These are phyloP conservation scores for Noctua pronuba DNA, from an alignment of 2,888 invertebrate genomes.

Conservation along the genomic window DNA sequence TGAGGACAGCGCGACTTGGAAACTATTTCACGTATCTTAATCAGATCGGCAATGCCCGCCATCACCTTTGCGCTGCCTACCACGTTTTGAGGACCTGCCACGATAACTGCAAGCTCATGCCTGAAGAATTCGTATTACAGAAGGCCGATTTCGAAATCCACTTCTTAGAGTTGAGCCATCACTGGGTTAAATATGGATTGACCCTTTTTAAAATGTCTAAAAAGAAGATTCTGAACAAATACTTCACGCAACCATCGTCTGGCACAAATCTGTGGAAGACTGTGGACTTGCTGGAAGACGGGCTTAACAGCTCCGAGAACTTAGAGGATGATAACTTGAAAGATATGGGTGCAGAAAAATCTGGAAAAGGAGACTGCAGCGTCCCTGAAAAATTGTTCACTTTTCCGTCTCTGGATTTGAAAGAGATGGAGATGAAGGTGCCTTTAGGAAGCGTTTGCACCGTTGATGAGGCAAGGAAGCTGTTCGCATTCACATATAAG, in stretches of 20 bases:
- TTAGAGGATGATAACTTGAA: constrained; percentile 81
- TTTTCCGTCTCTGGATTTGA: constrained; percentile 82
- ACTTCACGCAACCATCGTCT: constrained; percentile 80
- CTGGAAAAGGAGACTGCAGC: constrained; percentile 78
- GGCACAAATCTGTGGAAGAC: constrained; percentile 83
- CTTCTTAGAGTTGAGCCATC: constrained; percentile 89
- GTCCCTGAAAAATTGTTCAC: constrained; percentile 75
- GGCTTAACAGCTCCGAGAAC: constrained; percentile 68
- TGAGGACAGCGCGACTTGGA: constrained; percentile 89
- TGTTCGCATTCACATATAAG: constrained; percentile 90
- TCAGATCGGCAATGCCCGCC: constrained; percentile 88
- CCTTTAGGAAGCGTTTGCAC: constrained; percentile 77
- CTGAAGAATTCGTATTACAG: constrained; percentile 83
- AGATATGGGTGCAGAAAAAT: constrained; percentile 80
- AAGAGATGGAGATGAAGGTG: constrained; percentile 81
- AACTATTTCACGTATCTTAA: constrained; percentile 87
- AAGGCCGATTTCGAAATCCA: constrained; percentile 85
- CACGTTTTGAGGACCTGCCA: constrained; percentile 90
- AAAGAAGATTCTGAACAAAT: constrained; percentile 83
- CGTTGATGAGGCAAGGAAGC: constrained; percentile 87
- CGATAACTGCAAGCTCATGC: constrained; percentile 86
- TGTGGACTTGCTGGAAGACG: constrained; percentile 77
- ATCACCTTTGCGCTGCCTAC: constrained; percentile 92
- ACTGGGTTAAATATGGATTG: constrained; percentile 91
- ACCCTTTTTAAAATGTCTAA: constrained; percentile 90